Evolutionary conservation across 2,888 invertebrate species (phyloP).

Genomic region (Orgyia antiqua): DNA sequence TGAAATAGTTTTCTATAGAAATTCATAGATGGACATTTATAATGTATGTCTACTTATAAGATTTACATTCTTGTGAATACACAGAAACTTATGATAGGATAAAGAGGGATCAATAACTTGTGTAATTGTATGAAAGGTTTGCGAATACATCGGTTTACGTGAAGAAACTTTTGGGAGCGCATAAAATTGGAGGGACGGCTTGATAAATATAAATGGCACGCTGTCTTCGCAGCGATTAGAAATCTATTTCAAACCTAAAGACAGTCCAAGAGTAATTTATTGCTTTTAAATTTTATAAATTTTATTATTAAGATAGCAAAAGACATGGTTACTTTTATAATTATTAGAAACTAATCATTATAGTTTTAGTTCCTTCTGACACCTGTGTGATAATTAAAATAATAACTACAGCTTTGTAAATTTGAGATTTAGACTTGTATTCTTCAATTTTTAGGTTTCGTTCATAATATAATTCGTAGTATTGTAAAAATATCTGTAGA

Average conservation of each 20-base stretch:
- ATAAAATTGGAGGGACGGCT: too few relatives aligned
- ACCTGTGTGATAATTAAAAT: slow-evolving; percentile 20
- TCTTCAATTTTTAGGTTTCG: slow-evolving; percentile 13
- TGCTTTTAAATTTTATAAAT: slow-evolving; percentile 45
- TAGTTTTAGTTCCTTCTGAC: slow-evolving; percentile 44
- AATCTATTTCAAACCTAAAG: slow-evolving; percentile 71
- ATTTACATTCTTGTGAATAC: slow-evolving; percentile 41
- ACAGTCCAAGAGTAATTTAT: slow-evolving; percentile 52
- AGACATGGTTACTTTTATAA: slow-evolving; percentile 53
- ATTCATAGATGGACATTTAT: slow-evolving; percentile 39
- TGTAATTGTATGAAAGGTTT: slow-evolving; percentile 39
- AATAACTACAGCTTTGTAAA: slow-evolving; percentile 31
- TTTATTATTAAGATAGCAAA: slow-evolving; percentile 42
- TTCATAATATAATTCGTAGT: slow-evolving; percentile 26
- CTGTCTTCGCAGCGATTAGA: slow-evolving; percentile 24
- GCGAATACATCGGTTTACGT: slow-evolving; percentile 23
- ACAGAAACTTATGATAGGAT: slow-evolving; percentile 57
- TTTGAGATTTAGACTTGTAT: slow-evolving; percentile 21
- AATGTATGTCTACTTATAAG: slow-evolving; percentile 36
- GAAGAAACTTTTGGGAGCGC: slow-evolving; percentile 17
- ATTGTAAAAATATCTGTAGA: slow-evolving; percentile 40
- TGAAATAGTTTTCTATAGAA: slow-evolving; percentile 62
- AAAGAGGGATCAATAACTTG: slow-evolving; percentile 66
- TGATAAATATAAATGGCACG: slow-evolving; percentile 8
- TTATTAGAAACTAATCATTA: slow-evolving; percentile 45